phyloP scores from a whole-genome alignment of 2,113 vertebrate species.

The Zapus hudsonius region DNA sequence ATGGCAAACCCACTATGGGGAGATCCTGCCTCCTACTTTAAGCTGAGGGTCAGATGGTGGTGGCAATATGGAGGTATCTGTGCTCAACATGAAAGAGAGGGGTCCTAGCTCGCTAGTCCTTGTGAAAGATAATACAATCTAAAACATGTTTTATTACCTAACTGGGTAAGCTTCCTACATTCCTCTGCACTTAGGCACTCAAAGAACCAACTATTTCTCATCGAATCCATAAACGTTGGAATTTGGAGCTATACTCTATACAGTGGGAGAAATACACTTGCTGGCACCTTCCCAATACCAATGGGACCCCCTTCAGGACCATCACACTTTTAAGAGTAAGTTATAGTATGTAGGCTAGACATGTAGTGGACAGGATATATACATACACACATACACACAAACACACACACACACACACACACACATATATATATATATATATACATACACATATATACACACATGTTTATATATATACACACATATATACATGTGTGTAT shows the following conservation, averaged over 20 bases:
- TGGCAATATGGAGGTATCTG: rapidly evolving
- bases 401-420: too few species aligned
- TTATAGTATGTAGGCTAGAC: background rate
- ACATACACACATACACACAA: too few species aligned
- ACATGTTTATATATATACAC: too few species aligned
- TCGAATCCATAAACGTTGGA: background rate
- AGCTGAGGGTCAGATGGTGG: background rate
- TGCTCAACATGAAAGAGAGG: background rate
- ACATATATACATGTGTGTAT: too few species aligned
- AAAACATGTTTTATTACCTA: background rate
- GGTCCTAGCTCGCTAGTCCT: background rate
- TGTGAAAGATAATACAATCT: background rate
- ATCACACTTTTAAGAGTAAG: background rate
- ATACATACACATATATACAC: too few species aligned
- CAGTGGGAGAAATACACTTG: background rate
- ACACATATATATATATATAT: too few species aligned
- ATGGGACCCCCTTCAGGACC: too few species aligned
- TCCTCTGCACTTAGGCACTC: background rate
- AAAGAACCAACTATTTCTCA: background rate
- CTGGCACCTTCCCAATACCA: background rate
- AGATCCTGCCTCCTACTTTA: background rate
- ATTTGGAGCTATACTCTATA: background rate
- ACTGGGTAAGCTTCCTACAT: background rate
- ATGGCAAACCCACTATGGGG: background rate
- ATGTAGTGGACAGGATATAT: background rate